These are phyloP conservation scores for Yponomeuta cagnagella DNA, from an alignment of 2,888 invertebrate genomes.

Conservation along the genomic window DNA sequence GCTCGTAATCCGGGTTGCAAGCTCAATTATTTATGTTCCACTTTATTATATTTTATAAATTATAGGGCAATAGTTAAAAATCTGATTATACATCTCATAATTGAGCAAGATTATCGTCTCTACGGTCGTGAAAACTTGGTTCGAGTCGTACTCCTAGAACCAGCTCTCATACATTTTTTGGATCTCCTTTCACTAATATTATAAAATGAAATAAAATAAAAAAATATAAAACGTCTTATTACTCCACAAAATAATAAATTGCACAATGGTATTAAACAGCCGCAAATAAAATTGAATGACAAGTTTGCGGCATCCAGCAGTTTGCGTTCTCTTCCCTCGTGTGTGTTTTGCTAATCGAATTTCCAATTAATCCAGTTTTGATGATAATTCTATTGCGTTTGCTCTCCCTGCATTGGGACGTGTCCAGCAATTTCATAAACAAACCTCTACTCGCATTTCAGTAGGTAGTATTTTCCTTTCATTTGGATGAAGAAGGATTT, in stretches of 20 bases:
- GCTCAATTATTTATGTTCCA: no score
- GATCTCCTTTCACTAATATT: no score
- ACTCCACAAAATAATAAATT: background rate
- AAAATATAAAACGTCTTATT: background rate
- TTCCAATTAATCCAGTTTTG: slow-evolving; percentile 32
- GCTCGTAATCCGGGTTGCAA: no score
- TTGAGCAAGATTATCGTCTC: no score
- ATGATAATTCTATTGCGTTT: slow-evolving; percentile 26
- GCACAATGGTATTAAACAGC: background rate
- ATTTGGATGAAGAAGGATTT: background rate
- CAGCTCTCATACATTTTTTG: no score
- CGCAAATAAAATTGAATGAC: background rate
- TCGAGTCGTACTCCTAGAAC: no score
- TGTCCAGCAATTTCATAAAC: slow-evolving; percentile 15
- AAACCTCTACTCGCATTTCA: background rate
- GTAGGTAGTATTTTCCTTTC: background rate
- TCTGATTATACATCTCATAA: no score
- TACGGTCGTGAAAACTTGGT: no score
- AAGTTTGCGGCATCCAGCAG: background rate
- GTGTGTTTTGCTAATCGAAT: slow-evolving; percentile 34
- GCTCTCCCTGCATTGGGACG: slow-evolving; percentile 21
- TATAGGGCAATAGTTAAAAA: no score
- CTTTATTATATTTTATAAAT: no score
- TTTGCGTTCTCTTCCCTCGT: slow-evolving; percentile 13
- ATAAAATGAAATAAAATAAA: no score